These are phyloP conservation scores for Myzus persicae DNA, from an alignment of 1,140 invertebrate genomes.

Conservation along the genomic window DNA sequence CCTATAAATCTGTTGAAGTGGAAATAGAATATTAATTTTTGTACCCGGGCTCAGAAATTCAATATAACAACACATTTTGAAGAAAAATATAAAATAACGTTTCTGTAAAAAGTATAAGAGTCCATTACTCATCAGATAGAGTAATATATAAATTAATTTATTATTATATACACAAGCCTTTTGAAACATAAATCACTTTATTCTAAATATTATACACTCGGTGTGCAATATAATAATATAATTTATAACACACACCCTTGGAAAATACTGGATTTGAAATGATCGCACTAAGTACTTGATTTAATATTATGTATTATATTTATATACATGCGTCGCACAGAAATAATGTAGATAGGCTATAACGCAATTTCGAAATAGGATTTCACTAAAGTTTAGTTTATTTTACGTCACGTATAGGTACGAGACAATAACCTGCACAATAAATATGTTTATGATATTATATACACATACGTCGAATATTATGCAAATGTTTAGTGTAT, in stretches of 20 bases:
- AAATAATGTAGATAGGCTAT: not conserved
- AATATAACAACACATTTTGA: not conserved
- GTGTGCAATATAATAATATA: not conserved
- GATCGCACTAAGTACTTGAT: not conserved
- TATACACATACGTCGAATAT: not conserved
- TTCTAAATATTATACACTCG: not conserved
- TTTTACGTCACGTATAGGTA: not conserved
- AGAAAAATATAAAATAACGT: not conserved
- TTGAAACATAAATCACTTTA: not conserved
- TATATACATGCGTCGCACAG: not conserved
- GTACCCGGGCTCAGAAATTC: not conserved
- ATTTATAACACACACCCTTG: not conserved
- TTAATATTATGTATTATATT: not conserved
- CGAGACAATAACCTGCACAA: not conserved
- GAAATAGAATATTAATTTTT: not conserved
- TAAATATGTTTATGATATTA: not conserved
- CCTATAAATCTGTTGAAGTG: not conserved
- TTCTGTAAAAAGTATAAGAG: not conserved
- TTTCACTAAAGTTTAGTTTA: not conserved
- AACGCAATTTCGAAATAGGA: not conserved
- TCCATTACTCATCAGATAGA: not conserved
- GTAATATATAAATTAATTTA: not conserved
- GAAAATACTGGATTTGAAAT: not conserved
- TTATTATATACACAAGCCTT: not conserved
- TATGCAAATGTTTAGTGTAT: not conserved